Evolutionary conservation across 2,113 vertebrate species (phyloP).

Genomic region (Sitta europaea): DNA sequence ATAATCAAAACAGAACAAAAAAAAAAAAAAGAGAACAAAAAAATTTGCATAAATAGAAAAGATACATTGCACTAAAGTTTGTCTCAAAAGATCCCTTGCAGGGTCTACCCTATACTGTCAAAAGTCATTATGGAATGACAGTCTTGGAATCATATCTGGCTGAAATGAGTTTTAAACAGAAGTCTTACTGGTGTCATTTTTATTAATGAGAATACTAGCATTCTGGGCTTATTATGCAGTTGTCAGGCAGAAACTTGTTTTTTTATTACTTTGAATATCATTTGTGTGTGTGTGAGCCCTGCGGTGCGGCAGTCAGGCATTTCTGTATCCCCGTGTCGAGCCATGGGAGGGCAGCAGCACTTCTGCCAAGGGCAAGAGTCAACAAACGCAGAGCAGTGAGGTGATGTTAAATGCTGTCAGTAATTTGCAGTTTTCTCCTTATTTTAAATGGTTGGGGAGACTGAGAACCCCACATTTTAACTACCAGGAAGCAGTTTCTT

Average conservation of each 20-base stretch:
- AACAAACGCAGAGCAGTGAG: background rate
- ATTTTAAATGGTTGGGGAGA: background rate
- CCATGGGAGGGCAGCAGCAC: background rate
- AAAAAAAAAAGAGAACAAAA: background rate
- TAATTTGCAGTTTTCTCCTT: background rate
- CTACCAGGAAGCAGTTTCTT: background rate
- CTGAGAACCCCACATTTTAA: background rate
- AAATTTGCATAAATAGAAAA: background rate
- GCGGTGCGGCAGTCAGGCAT: rapidly evolving
- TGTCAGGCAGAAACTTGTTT: background rate
- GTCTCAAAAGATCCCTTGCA: background rate
- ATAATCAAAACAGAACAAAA: background rate
- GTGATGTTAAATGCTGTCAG: background rate
- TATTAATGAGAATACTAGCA: background rate
- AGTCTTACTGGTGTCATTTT: background rate
- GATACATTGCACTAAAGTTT: background rate
- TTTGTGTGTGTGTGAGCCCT: background rate
- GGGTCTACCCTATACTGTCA: background rate
- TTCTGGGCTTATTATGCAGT: background rate
- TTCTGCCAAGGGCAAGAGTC: background rate
- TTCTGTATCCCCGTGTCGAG: background rate
- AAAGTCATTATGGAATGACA: background rate
- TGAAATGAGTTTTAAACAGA: background rate
- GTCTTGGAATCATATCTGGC: background rate
- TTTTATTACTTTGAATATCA: background rate